Evolutionary conservation across 2,888 invertebrate species (phyloP).

Genomic region (Galeruca laticollis): DNA sequence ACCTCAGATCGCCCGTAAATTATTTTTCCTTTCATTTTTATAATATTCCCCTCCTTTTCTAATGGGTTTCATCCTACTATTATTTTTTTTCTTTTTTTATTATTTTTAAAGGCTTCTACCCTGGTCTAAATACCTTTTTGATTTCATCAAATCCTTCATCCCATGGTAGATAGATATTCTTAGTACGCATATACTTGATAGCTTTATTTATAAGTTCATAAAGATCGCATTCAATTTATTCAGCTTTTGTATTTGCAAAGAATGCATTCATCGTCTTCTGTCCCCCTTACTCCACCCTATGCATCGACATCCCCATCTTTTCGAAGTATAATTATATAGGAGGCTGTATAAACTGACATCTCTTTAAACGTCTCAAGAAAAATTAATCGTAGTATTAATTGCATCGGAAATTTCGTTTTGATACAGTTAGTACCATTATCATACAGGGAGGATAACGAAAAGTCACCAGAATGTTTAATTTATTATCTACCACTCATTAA

Average conservation of each 20-base stretch:
- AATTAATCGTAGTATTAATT: constrained; percentile 12
- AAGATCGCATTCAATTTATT: constrained; percentile 35
- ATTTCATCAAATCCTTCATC: no score
- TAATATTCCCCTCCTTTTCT: no score
- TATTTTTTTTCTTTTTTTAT: no score
- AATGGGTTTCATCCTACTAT: no score
- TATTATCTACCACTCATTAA: no score
- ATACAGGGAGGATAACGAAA: no score
- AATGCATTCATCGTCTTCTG: constrained; percentile 31
- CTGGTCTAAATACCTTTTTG: no score
- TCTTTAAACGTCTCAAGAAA: constrained; percentile 2
- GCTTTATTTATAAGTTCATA: constrained; percentile 39
- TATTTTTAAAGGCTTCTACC: no score
- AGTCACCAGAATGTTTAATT: background rate
- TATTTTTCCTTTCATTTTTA: no score
- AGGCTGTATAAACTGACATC: constrained; percentile 16
- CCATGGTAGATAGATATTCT: background rate
- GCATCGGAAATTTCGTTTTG: background rate
- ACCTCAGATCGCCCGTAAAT: no score
- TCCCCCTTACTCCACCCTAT: constrained; percentile 13
- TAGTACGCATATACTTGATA: constrained; percentile 7
- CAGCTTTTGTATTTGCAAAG: constrained; percentile 37
- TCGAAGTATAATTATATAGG: constrained; percentile 35
- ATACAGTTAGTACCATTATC: no score
- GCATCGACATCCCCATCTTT: constrained; percentile 13